phyloP scores from a whole-genome alignment of 2,888 invertebrate genomes.

The Chydorus sphaericus region DNA sequence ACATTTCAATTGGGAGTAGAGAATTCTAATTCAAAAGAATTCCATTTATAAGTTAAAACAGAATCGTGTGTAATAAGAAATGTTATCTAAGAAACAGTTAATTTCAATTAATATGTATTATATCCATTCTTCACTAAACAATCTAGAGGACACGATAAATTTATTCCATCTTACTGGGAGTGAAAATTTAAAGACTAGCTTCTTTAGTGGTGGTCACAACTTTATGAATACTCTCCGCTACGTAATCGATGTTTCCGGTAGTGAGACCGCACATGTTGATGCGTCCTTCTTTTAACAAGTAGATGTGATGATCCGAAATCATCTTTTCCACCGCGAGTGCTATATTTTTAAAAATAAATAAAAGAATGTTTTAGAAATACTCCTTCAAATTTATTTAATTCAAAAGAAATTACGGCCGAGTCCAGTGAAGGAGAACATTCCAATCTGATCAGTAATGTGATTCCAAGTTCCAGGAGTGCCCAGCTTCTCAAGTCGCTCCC shows the following conservation, averaged over 20 bases:
- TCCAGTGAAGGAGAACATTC: conserved; percentile 98
- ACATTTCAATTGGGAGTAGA: no score
- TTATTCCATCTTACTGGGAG: no score
- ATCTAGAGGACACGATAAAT: no score
- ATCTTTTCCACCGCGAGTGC: conserved; percentile 62
- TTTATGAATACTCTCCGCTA: conserved; percentile 73
- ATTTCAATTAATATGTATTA: no score
- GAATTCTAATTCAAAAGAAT: no score
- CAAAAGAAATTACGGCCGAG: conserved; percentile 51
- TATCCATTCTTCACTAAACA: no score
- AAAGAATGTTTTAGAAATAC: background rate
- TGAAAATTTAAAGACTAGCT: conserved; percentile 6
- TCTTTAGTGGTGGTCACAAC: conserved; percentile 37
- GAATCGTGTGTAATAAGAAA: no score
- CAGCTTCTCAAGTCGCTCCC: conserved; percentile 52
- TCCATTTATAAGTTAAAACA: no score
- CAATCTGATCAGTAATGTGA: conserved; percentile 88
- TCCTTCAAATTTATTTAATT: no score
- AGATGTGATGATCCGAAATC: conserved; percentile 71
- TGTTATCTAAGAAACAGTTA: no score
- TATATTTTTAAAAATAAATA: conserved; percentile 28
- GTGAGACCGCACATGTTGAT: conserved; percentile 95
- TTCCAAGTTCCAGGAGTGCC: conserved; percentile 89
- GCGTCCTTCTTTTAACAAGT: conserved; percentile 79
- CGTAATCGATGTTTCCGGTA: conserved; percentile 74